Conservation (phyloP, 2,888 invertebrate genomes). For the Drosophila neotestacea region DNA sequence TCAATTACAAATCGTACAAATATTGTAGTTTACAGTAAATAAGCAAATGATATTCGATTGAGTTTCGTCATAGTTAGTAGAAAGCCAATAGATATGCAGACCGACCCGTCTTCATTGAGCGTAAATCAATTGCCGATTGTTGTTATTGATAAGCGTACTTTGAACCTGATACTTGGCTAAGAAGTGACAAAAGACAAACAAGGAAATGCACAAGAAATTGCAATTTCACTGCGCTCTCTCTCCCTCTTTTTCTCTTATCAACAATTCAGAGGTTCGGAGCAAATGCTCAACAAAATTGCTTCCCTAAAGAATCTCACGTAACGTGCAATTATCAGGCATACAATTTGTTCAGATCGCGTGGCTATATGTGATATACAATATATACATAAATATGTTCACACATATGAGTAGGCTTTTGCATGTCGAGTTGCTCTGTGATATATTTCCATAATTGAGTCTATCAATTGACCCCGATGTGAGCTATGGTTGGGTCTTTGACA, state of each 20-base stretch:
- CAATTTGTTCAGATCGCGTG: slow-evolving; percentile 42
- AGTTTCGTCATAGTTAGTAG: slow-evolving; percentile 1
- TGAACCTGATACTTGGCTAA: slow-evolving; percentile 48
- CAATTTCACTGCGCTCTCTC: neutral
- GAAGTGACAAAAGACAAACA: slow-evolving; percentile 13
- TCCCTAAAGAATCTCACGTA: slow-evolving; percentile 35
- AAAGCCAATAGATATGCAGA: slow-evolving; percentile 24
- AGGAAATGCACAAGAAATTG: slow-evolving; percentile 31
- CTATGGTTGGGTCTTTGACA: slow-evolving; percentile 78
- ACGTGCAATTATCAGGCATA: slow-evolving; percentile 48
- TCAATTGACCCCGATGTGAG: slow-evolving; percentile 77
- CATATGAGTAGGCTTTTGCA: slow-evolving; percentile 20
- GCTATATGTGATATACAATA: slow-evolving; percentile 14
- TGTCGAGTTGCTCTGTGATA: slow-evolving; percentile 50
- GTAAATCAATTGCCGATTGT: slow-evolving; percentile 18
- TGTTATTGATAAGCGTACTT: slow-evolving; percentile 63
- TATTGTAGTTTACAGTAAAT: slow-evolving; percentile 5
- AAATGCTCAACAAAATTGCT: slow-evolving; percentile 28
- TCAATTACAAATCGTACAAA: too few species aligned
- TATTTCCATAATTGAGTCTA: slow-evolving; percentile 78
- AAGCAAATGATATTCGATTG: slow-evolving; percentile 17
- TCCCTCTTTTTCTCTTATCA: slow-evolving; percentile 23
- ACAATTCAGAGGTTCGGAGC: neutral
- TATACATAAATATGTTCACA: slow-evolving; percentile 2
- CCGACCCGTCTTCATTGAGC: slow-evolving; percentile 6